Base-by-base conservation (phyloP, 2,797 vertebrate genomes). In the Arremon aurantiirostris region DNA sequence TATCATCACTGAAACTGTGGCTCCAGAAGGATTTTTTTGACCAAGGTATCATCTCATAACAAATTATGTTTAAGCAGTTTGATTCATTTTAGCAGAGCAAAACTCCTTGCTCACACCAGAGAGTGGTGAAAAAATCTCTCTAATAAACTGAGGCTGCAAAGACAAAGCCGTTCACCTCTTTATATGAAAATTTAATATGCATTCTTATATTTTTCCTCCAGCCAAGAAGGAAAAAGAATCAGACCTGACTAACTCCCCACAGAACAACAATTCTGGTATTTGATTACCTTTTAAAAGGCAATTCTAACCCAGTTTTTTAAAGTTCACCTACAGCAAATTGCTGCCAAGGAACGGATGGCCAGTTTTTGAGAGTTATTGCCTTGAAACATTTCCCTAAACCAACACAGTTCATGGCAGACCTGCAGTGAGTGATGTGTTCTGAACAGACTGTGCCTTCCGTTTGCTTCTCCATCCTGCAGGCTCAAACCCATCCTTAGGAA, bases 351-450 rank as follows among this genome's bases (percentile, higher is more conserved):
- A 68, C 1, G 24, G 21, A 49, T 37, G 70, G 34, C 34, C 60
- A 53, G 22, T 35, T 89, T 72, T 37, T 12, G 47, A 65, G 56
- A 93, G 79, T 71, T 70, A 86, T 34, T 94, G 76, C 81, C 73
- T 96, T 18, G 4, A 95, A 84, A 65, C 3, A 1, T 73, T 96
- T 91, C 87, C 92, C 80, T 87, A 93, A 94, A 89, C 57, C 94
- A 94, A 82, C 65, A 69, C 7, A 11, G 65, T 26, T 91, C 88
- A 87, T 72, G 91, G 85, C 30, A 61, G 83, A 78, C 37, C 93
- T 79, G 44, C 76, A 90, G 78, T 5, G 12, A 89, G 78, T 4
- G 14, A 88, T n/a, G 44, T 42, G 55, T 47, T 86, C 69, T 63
- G 37, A 88, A 50, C 55, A 81, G 52, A 86, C 78, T 60, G 84